Evolutionary conservation across 2,888 invertebrate species (phyloP).

Genomic region (Congeria kusceri): DNA sequence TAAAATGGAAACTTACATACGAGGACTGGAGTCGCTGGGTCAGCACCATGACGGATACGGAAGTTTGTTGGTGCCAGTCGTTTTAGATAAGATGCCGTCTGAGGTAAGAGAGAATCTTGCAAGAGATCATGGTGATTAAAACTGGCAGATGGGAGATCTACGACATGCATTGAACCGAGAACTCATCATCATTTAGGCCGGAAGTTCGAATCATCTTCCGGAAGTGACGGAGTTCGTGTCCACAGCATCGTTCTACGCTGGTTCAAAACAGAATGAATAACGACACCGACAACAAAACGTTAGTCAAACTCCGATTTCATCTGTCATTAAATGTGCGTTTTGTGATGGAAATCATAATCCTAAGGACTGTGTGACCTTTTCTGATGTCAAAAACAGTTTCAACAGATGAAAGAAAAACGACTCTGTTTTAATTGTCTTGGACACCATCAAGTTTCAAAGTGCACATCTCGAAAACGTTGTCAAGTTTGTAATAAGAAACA

Average conservation of each 20-base stretch:
- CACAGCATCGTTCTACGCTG: background rate
- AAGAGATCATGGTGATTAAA: conserved; percentile 11
- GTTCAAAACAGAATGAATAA: background rate
- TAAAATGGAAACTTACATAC: conserved; percentile 17
- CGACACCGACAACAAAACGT: background rate
- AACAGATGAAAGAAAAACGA: conserved; percentile 14
- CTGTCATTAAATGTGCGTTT: conserved; percentile 1
- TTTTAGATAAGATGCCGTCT: conserved; percentile 23
- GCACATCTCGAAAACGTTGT: conserved; percentile 21
- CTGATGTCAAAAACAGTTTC: background rate
- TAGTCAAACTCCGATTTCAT: background rate
- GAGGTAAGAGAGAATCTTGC: conserved; percentile 8
- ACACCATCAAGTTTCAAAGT: conserved; percentile 23
- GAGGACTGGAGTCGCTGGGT: conserved; percentile 24
- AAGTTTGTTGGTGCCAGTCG: conserved; percentile 11
- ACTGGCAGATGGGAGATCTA: conserved; percentile 8
- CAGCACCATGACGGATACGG: conserved; percentile 25
- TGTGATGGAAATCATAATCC: conserved; percentile 16
- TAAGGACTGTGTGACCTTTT: background rate
- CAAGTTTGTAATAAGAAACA: conserved; percentile 26
- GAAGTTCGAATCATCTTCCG: background rate
- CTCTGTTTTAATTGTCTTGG: conserved; percentile 38
- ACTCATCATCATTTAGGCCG: conserved; percentile 12
- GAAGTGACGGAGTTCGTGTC: background rate
- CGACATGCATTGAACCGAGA: conserved; percentile 11